These are phyloP conservation scores for Nomada flava DNA, from an alignment of 2,888 invertebrate genomes.

Conservation along the genomic window DNA sequence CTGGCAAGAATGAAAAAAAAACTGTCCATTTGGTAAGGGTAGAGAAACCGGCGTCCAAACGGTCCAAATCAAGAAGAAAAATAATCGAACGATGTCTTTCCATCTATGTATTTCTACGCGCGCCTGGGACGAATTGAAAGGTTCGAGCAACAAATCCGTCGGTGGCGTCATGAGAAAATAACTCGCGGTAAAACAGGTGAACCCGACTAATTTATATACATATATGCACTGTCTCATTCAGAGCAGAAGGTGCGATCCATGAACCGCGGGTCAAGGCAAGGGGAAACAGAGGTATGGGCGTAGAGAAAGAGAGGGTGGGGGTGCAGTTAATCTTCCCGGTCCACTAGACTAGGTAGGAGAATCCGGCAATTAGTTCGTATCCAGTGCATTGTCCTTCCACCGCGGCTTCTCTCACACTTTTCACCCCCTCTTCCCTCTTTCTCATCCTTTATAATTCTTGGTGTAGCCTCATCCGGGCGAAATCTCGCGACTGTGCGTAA, in stretches of 20 bases:
- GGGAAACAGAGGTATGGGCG: conserved; percentile 57
- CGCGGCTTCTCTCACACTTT: conserved; percentile 2
- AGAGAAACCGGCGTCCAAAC: too few species aligned
- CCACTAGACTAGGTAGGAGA: conserved; percentile 78
- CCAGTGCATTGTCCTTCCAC: conserved; percentile 76
- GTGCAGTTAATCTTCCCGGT: conserved; percentile 81
- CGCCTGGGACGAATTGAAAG: conserved; percentile 12
- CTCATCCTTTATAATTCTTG: conserved; percentile 68
- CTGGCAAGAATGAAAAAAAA: too few species aligned
- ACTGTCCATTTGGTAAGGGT: neutral
- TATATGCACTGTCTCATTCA: conserved; percentile 53
- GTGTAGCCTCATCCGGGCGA: conserved; percentile 64
- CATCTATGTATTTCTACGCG: too few species aligned
- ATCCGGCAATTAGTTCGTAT: conserved; percentile 82
- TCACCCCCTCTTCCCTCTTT: too few species aligned
- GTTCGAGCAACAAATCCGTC: conserved; percentile 54
- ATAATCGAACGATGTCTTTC: too few species aligned
- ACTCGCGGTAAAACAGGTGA: conserved; percentile 44
- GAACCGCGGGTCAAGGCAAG: conserved; percentile 34
- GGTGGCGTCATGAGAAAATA: conserved; percentile 50
- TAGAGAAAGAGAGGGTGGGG: conserved; percentile 48
- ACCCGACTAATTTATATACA: conserved; percentile 69
- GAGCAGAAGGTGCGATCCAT: conserved; percentile 25
- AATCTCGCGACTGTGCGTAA: conserved; percentile 60
- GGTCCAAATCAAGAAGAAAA: too few species aligned